Percentiles rank a stretch among this genome's conserved stretches.
Evolutionary conservation across 2,797 vertebrate species (phyloP).

Genomic region (Xenentodon cancila): DNA sequence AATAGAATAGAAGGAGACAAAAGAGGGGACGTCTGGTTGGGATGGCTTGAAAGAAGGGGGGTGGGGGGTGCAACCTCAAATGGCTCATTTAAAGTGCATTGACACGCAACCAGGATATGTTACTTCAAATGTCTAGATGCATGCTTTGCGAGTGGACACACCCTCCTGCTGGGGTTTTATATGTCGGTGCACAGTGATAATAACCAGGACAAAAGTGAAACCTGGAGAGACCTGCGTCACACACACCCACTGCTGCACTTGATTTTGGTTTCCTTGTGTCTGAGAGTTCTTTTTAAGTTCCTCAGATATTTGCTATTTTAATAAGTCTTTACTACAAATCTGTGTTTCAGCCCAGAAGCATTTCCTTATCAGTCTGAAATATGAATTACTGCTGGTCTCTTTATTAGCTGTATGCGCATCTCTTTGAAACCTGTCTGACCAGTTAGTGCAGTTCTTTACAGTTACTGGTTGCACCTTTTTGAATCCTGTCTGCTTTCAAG

Average conservation of each 20-base stretch:
- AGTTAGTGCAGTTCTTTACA: constrained; percentile 33
- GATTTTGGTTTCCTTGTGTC: neutral
- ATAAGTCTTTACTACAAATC: no score
- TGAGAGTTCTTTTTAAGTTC: neutral
- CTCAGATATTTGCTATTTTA: neutral
- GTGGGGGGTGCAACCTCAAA: constrained; percentile 1
- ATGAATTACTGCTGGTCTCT: constrained; percentile 26
- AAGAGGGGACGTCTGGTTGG: constrained; percentile 14
- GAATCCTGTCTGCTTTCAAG: neutral
- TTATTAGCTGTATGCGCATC: neutral
- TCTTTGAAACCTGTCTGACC: constrained; percentile 62
- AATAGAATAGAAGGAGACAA: constrained; percentile 49
- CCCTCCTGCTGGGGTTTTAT: constrained; percentile 23
- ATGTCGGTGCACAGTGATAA: constrained; percentile 35
- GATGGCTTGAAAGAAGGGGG: constrained; percentile 16
- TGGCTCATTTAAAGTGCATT: constrained; percentile 12
- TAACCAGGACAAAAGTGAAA: constrained; percentile 45
- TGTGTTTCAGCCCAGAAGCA: neutral
- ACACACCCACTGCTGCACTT: neutral
- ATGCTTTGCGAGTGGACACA: constrained; percentile 34
- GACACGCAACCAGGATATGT: constrained; percentile 14
- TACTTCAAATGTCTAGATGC: neutral
- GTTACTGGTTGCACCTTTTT: neutral
- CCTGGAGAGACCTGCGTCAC: constrained; percentile 19
- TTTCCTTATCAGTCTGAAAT: constrained; percentile 22